Base-by-base conservation (phyloP, 2,888 invertebrate species). In the Mamestra brassicae region DNA sequence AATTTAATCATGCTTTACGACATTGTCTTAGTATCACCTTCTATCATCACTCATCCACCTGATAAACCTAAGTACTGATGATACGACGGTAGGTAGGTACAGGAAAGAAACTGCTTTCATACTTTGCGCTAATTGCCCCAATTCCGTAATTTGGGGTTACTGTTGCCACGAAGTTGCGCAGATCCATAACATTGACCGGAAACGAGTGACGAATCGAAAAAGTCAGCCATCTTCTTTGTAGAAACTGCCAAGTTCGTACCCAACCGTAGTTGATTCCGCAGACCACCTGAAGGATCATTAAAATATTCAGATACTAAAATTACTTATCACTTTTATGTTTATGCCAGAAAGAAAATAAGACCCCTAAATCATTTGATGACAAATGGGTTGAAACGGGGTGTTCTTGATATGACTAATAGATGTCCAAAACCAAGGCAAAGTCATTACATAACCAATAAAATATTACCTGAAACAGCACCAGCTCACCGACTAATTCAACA, bases 171-270 rank as follows among this genome's bases (percentile, higher is more conserved):
- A 89, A 89, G 8, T 78, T 72, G 17, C 85, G 84, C 50, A 95
- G 81, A 0, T 95, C 93, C 13, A 61, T 70, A 0, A 95, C 95
- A 78, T 93, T 90, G 5, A 95, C 93, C 5, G 95, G 93, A 73
- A 95, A 92, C 2, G 87, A 84, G 71, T 96, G 95, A 2, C 90
- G 85, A 36, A 96, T 94, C 5, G 95, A 92, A 78, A 96, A 96
- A 0, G 94, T 87, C 10, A 96, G 67, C 94, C 95, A 96, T 62
- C 94, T 90, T 45, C 92, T 89, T 78, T 95, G 90, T 55, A 96
- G 84, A 83, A 93, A 94, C 77, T 91, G 93, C 95, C 95, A 96
- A 2, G 93, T 94, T 55, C 96, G 89, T 45, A 95, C 95, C 95
- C 95, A 96, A n/a, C 91, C 89, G 61, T 83, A 89, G 55, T 93